phyloP scores from a whole-genome alignment of 2,888 invertebrate species.

The Autographa pulchrina region DNA sequence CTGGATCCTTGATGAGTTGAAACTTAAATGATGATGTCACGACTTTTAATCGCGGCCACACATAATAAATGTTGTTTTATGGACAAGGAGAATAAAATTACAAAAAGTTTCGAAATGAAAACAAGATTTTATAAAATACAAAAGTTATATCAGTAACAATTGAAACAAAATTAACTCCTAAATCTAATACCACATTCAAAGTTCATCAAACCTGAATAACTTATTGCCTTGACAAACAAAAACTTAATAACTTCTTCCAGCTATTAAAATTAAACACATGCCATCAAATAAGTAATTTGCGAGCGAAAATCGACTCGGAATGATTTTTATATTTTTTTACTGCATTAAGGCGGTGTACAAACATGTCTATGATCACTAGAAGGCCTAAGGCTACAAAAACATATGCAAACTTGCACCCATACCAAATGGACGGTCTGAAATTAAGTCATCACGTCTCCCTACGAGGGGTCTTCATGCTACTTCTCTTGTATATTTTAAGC shows the following conservation, averaged over 20 bases:
- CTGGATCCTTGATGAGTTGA: slow-evolving; percentile 38
- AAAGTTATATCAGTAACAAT: slow-evolving; percentile 30
- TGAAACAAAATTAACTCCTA: slow-evolving; percentile 24
- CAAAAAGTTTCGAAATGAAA: background rate
- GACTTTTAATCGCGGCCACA: slow-evolving; percentile 51
- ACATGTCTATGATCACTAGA: slow-evolving; percentile 38
- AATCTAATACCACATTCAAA: slow-evolving; percentile 15
- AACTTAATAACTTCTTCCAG: slow-evolving; percentile 41
- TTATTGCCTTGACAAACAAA: slow-evolving; percentile 36
- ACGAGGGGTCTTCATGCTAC: slow-evolving; percentile 77
- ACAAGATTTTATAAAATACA: background rate
- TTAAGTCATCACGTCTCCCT: slow-evolving; percentile 84
- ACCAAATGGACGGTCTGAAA: slow-evolving; percentile 80
- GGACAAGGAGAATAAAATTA: background rate
- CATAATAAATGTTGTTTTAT: slow-evolving; percentile 13
- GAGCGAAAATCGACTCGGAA: slow-evolving; percentile 41
- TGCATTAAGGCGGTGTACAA: slow-evolving; percentile 25
- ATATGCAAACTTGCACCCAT: slow-evolving; percentile 75
- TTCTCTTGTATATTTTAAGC: slow-evolving; percentile 70
- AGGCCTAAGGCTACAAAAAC: slow-evolving; percentile 48
- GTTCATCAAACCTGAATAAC: slow-evolving; percentile 24
- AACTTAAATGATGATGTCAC: slow-evolving; percentile 53
- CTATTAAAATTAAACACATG: slow-evolving; percentile 42
- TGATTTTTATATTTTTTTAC: slow-evolving; percentile 48
- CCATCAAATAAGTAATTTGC: slow-evolving; percentile 44